Evolutionary conservation across 2,888 invertebrate species (phyloP).

Genomic region (Luperina testacea): DNA sequence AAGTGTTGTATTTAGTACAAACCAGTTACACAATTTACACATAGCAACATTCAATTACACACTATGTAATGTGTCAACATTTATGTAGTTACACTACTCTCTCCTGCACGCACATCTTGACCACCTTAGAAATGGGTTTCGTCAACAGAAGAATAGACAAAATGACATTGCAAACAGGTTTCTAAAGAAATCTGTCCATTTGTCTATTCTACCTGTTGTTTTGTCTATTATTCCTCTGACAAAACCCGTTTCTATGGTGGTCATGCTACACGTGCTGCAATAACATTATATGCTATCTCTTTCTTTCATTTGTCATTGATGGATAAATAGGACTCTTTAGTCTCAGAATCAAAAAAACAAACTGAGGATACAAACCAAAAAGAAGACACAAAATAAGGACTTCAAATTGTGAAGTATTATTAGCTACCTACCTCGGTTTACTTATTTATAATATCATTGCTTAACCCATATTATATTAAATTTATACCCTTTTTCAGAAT

Average conservation of each 20-base stretch:
- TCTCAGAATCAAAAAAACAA: background rate
- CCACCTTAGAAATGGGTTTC: too few relatives aligned
- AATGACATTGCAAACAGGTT: too few relatives aligned
- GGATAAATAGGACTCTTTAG: background rate
- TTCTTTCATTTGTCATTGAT: background rate
- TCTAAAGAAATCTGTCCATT: too few relatives aligned
- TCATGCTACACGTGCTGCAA: too few relatives aligned
- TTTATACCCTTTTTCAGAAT: background rate
- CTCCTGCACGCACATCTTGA: background rate
- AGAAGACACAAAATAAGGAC: background rate
- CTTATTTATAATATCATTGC: background rate
- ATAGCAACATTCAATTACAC: background rate
- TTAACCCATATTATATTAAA: background rate
- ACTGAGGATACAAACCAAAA: background rate
- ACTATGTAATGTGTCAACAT: too few relatives aligned
- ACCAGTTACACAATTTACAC: background rate
- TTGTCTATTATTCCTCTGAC: too few relatives aligned
- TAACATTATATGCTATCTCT: background rate
- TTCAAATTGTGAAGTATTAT: background rate
- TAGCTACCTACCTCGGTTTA: background rate
- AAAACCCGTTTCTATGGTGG: too few relatives aligned
- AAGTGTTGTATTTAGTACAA: background rate
- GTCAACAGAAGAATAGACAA: too few relatives aligned
- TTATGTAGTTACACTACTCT: background rate
- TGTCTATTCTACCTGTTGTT: too few relatives aligned